A percentile compares a stretch with the other conserved stretches of the same genome.
Evolutionary conservation across 2,888 invertebrate genomes (phyloP).

Genomic region (Gasteruption jaculator): DNA sequence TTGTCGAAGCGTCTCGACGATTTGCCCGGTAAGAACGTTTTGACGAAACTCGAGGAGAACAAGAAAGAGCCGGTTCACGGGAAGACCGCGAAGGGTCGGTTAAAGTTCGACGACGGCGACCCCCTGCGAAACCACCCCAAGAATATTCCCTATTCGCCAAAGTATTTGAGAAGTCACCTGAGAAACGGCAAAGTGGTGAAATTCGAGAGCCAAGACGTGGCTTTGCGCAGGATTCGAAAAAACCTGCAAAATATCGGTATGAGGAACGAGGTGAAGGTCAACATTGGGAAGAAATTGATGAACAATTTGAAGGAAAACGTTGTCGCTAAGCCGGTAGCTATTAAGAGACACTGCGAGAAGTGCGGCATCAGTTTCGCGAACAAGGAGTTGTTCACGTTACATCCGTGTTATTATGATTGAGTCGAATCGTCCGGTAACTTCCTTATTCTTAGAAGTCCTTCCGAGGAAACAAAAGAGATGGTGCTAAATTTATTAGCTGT

Average conservation of each 20-base stretch:
- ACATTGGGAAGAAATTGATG: conserved; percentile 6
- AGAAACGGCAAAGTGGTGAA: conserved; percentile 32
- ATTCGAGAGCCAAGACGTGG: conserved; percentile 3
- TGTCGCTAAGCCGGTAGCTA: conserved; percentile 10
- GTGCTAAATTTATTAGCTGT: no score
- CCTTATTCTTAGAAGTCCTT: no score
- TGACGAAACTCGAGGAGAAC: no score
- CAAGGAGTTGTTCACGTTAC: conserved; percentile 33
- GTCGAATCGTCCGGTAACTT: no score
- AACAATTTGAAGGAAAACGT: conserved; percentile 8
- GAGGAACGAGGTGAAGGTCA: neutral
- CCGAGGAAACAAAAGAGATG: no score
- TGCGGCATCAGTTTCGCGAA: conserved; percentile 33
- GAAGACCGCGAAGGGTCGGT: no score
- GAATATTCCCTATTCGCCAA: conserved; percentile 17
- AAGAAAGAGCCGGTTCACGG: no score
- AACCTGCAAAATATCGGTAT: neutral
- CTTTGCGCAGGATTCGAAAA: conserved; percentile 9
- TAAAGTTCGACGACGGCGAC: no score
- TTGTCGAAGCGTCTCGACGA: no score
- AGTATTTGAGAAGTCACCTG: conserved; percentile 32
- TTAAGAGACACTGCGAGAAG: conserved; percentile 34
- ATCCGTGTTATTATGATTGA: conserved; percentile 34
- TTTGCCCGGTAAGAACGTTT: no score
- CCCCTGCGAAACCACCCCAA: no score